Evolutionary conservation across 2,113 vertebrate species (phyloP).

Genomic region (Mungos mungo): DNA sequence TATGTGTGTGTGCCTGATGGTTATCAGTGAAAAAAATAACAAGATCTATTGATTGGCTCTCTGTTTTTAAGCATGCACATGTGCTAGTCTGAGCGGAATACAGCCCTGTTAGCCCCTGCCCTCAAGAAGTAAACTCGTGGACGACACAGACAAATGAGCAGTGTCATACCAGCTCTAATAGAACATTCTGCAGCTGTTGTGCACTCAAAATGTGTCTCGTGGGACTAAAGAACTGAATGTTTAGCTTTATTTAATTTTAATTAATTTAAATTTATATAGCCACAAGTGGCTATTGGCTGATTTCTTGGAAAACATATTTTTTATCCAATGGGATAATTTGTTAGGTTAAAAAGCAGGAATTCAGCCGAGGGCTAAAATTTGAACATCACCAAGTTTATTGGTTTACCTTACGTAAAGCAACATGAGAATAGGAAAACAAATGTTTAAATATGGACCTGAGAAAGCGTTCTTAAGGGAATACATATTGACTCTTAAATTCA

Average conservation of each 20-base stretch:
- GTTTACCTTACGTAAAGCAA: neutral
- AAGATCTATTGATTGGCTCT: neutral
- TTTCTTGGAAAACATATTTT: neutral
- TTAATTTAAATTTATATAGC: neutral
- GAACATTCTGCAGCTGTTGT: neutral
- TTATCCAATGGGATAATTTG: neutral
- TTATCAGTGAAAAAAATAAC: neutral
- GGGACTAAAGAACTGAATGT: neutral
- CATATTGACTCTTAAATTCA: neutral
- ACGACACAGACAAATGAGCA: neutral
- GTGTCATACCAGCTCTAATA: neutral
- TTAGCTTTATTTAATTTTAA: constrained; percentile 45
- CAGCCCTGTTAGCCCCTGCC: neutral
- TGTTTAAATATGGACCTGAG: neutral
- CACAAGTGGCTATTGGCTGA: neutral
- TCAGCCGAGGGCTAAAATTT: neutral
- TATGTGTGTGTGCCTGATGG: neutral
- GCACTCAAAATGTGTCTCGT: neutral
- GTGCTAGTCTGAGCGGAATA: neutral
- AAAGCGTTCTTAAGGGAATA: neutral
- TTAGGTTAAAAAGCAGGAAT: neutral
- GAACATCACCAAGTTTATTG: neutral
- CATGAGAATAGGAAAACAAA: neutral
- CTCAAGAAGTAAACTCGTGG: neutral
- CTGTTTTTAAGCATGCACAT: neutral